These are phyloP conservation scores for Hylaea fasciaria DNA, from an alignment of 2,888 invertebrate species.

Conservation along the genomic window DNA sequence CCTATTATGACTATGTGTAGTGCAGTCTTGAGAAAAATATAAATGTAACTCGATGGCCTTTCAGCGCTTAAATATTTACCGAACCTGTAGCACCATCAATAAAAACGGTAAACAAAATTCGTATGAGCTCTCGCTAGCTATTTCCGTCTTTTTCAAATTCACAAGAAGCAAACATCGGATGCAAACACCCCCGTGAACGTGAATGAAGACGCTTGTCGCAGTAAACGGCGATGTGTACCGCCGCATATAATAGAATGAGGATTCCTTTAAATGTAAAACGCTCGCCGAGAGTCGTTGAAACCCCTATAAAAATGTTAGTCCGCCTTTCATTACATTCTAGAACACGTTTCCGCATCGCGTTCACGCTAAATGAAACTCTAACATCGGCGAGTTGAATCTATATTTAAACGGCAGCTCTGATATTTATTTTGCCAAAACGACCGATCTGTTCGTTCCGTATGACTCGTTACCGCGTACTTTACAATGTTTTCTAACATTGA, in stretches of 20 bases:
- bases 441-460: slow-evolving; percentile 67
- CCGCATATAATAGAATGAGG: slow-evolving; percentile 78
- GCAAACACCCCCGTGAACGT: slow-evolving; percentile 40
- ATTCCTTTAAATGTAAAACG: slow-evolving; percentile 82
- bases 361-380: slow-evolving; percentile 54
- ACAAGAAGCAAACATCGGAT: slow-evolving; percentile 38
- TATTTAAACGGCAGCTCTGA: slow-evolving; percentile 41
- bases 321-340: slow-evolving; percentile 80
- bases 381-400: slow-evolving; percentile 39
- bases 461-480: slow-evolving; percentile 58
- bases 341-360: slow-evolving; percentile 52
- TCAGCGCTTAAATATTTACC: slow-evolving; percentile 19
- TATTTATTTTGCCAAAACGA: slow-evolving; percentile 65
- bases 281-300: slow-evolving; percentile 77
- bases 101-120: slow-evolving; percentile 22
- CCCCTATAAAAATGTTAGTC: slow-evolving; percentile 83
- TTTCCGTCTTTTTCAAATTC: slow-evolving; percentile 22
- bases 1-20: too few relatives aligned
- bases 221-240: slow-evolving; percentile 73
- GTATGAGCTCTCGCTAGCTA: slow-evolving; percentile 19
- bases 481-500: slow-evolving; percentile 59
- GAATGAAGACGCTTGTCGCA: slow-evolving; percentile 70
- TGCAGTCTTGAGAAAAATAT: slow-evolving; percentile 1
- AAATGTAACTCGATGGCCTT: slow-evolving; percentile 10
- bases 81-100: slow-evolving; percentile 24